Evolutionary conservation across 1,140 invertebrate species (phyloP), one percentile per base, ranked within the genome.

Genomic region (Megalopta genalis): DNA sequence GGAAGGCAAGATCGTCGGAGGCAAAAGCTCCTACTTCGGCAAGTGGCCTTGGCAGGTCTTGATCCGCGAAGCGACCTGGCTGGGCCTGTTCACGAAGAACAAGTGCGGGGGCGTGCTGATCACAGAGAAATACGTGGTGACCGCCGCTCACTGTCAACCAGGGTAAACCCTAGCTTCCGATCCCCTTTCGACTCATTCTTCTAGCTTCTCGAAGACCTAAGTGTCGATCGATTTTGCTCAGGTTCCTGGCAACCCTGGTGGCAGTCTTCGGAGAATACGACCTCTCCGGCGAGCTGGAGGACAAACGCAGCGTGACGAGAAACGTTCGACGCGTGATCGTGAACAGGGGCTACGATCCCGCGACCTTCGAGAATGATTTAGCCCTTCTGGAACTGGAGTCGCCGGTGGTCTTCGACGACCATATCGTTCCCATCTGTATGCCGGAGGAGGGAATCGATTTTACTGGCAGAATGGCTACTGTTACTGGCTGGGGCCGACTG

Each of bases 21-120:
- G 98, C 18, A 97, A 97, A 91, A 95, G 95, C 73, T 95, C 97
- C 8, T 94, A 94, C 1, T 98, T 98, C 86, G 98, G 97, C 9
- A 96, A 97, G 90, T 98, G 97, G 95, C 98, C 98, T 0, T 99
- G 98, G 98, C 97, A 98, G 90, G 97, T 98, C 3, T 93, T 99
- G 25, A 96, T 99, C 0, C 94, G 97, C 70, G 98, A 99, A 91
- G 96, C 97, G 9, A 98, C 97, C 0, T 98, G 97, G 97, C 93
- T 98, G 57, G 98, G 98, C 3, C 94, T 98, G 0, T 98, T 98
- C 90, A 98, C 97, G n/a, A 98, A 99, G 91, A 98, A 98, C 90
- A 99, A 99, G 92, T 99, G 98, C 89, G 98, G 98, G 16, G 98
- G 98, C 49, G 98, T 98, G 0, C 94, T 99, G 5, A 97, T 98